A percentile compares a stretch with the other conserved stretches of the same genome.
Conservation (phyloP, 2,797 vertebrate genomes). For the Ispidina lecontei region DNA sequence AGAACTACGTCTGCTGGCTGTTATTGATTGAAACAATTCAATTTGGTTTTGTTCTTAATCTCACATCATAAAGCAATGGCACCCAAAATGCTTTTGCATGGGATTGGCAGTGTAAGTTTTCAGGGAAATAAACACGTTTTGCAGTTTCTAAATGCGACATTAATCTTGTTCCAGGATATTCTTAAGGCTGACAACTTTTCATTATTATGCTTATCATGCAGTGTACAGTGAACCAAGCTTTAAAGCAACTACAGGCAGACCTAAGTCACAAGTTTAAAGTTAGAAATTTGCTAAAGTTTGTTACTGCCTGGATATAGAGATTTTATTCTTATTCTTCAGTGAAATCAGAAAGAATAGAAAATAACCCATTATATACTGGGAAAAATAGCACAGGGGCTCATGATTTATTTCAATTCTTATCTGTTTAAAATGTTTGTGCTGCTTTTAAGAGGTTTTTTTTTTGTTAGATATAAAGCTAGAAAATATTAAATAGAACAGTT, state of each 20-base stretch:
- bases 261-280: neutral
- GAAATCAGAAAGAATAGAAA: neutral
- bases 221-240: neutral
- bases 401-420: neutral
- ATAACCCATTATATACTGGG: neutral
- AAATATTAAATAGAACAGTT: neutral
- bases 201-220: neutral
- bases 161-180: slow-evolving; percentile 17
- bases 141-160: neutral
- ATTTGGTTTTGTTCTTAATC: slow-evolving; percentile 20
- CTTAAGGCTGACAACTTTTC: neutral
- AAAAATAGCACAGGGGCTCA: accelerated
- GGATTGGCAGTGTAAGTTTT: neutral
- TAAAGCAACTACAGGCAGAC: neutral
- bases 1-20: neutral
- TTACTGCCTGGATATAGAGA: neutral
- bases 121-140: neutral
- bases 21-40: slow-evolving; percentile 25
- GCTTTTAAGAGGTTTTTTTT: neutral
- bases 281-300: neutral
- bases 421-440: neutral
- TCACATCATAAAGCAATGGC: neutral
- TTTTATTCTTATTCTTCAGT: neutral
- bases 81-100: neutral
- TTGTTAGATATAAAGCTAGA: neutral